phyloP scores from a whole-genome alignment of 2,797 vertebrate genomes.

The Simalia tracyae region DNA sequence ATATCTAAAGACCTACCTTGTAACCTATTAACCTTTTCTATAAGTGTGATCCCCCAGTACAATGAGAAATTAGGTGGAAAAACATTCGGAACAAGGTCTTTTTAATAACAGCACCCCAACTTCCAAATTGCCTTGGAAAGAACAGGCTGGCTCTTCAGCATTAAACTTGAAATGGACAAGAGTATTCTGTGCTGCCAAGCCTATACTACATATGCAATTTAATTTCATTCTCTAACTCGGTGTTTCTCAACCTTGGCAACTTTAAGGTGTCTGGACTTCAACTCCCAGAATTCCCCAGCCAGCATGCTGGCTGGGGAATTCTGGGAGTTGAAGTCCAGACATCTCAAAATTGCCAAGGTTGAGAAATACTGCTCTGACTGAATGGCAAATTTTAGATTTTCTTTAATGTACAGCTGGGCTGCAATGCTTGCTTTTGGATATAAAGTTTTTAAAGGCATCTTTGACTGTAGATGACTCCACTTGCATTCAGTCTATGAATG shows the following conservation, averaged over 20 bases:
- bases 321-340: too few relatives aligned
- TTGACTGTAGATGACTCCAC: too few relatives aligned
- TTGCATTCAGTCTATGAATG: too few relatives aligned
- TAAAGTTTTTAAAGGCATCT: too few relatives aligned
- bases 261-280: too few relatives aligned
- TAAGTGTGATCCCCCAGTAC: background rate
- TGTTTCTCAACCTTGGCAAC: too few relatives aligned
- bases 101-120: background rate
- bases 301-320: too few relatives aligned
- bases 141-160: background rate
- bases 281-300: too few relatives aligned
- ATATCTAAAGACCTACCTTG: background rate
- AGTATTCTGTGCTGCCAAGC: background rate
- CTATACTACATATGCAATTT: background rate
- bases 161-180: background rate
- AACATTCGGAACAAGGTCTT: background rate
- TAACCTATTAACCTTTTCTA: background rate
- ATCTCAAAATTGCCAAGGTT: too few relatives aligned
- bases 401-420: background rate
- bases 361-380: background rate
- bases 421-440: background rate
- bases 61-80: background rate
- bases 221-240: background rate
- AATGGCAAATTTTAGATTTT: background rate
- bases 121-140: background rate